A percentile compares a stretch with the other conserved stretches of the same genome.
These are phyloP conservation scores for Cryptus viduatorius DNA, from an alignment of 2,888 invertebrate genomes.

Conservation along the genomic window DNA sequence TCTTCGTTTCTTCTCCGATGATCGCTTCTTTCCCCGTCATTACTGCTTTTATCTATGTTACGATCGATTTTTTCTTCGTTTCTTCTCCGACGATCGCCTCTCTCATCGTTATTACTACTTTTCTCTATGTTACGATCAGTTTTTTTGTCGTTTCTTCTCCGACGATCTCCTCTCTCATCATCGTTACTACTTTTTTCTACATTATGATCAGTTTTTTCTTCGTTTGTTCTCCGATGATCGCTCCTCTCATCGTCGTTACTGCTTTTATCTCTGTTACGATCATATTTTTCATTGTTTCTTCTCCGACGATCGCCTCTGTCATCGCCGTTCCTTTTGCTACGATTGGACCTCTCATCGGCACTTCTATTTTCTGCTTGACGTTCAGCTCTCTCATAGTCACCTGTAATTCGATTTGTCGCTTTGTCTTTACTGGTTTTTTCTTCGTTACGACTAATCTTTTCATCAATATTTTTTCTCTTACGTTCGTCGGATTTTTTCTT, in stretches of 20 bases:
- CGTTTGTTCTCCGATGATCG: slow-evolving; percentile 42
- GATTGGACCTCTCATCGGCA: too few relatives aligned
- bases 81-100: neutral
- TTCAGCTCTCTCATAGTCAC: too few relatives aligned
- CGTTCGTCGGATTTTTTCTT: neutral
- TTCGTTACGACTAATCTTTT: too few relatives aligned
- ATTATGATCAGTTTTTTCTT: neutral
- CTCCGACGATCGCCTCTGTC: slow-evolving; percentile 55
- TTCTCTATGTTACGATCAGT: neutral
- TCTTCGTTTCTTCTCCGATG: neutral
- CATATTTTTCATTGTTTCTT: slow-evolving; percentile 9
- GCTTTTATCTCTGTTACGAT: neutral
- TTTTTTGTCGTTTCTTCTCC: neutral
- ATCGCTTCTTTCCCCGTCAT: neutral
- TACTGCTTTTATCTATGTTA: neutral
- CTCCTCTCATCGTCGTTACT: slow-evolving; percentile 43
- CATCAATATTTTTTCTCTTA: too few relatives aligned
- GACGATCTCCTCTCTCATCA: neutral
- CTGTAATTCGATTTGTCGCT: too few relatives aligned
- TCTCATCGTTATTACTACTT: neutral
- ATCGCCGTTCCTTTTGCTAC: neutral
- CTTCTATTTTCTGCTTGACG: too few relatives aligned
- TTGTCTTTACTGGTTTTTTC: too few relatives aligned
- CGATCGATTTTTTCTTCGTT: slow-evolving; percentile 3
- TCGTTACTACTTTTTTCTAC: neutral